Percentiles rank a stretch among this genome's conserved stretches.
Conservation (phyloP, 1,140 invertebrate genomes). For the Bicyclus anynana region DNA sequence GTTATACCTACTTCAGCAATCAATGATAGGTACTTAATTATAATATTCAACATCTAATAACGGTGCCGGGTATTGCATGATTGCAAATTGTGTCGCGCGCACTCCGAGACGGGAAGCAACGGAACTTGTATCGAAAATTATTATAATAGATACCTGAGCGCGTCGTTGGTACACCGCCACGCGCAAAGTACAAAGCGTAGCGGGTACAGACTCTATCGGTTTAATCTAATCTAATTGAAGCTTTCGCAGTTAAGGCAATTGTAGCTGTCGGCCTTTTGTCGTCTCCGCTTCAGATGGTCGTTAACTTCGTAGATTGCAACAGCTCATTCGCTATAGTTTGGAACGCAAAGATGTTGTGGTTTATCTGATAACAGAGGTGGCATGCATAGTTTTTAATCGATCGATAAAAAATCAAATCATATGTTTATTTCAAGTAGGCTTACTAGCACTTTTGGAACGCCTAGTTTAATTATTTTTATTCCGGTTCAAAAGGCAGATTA, state of each 20-base stretch:
- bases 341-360: too few species aligned
- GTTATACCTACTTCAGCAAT: background rate
- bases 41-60: constrained; percentile 7
- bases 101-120: constrained; percentile 9
- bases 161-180: background rate
- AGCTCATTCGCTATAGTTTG: too few species aligned
- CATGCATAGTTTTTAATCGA: too few species aligned
- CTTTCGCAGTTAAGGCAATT: background rate
- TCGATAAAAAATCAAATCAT: too few species aligned
- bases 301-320: too few species aligned
- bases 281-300: too few species aligned
- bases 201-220: background rate
- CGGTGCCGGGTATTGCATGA: constrained; percentile 4
- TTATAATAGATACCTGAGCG: constrained; percentile 16
- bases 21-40: background rate
- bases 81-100: constrained; percentile 20
- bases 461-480: too few species aligned
- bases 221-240: background rate
- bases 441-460: too few species aligned
- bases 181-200: constrained; percentile 10
- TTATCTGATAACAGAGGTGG: too few species aligned
- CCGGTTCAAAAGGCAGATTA: too few species aligned
- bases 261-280: background rate
- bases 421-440: too few species aligned
- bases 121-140: constrained; percentile 22